Conservation (phyloP, 2,888 invertebrate species). For the Odontocolon sp. region DNA sequence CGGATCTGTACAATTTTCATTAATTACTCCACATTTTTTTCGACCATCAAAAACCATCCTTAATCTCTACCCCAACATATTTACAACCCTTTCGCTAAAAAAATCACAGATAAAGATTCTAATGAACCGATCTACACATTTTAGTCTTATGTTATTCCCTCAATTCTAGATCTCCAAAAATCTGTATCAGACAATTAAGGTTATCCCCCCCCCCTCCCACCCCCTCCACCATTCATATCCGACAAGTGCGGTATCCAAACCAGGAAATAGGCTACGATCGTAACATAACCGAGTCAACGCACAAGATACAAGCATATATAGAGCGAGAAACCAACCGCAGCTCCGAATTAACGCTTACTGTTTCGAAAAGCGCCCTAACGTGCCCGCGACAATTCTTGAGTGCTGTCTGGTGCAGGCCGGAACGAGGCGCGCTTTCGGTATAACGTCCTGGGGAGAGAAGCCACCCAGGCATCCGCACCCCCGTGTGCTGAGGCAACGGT, state of each 20-base stretch:
- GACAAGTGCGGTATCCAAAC: not conserved
- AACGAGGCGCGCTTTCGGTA: slow-evolving; percentile 59
- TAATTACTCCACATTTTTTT: too few relatives aligned
- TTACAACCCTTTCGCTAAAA: too few relatives aligned
- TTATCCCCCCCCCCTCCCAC: too few relatives aligned
- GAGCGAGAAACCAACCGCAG: slow-evolving; percentile 26
- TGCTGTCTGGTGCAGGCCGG: slow-evolving; percentile 79
- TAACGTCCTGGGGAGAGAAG: slow-evolving; percentile 59
- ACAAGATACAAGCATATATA: slow-evolving; percentile 53
- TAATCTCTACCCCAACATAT: too few relatives aligned
- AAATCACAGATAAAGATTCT: too few relatives aligned
- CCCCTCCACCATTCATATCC: not conserved
- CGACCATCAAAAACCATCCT: too few relatives aligned
- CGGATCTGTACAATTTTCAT: too few relatives aligned
- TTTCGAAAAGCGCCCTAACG: slow-evolving; percentile 79
- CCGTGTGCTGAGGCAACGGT: slow-evolving; percentile 53
- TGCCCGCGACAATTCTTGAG: slow-evolving; percentile 81
- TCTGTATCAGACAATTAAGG: too few relatives aligned
- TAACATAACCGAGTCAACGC: slow-evolving; percentile 17
- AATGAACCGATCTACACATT: too few relatives aligned
- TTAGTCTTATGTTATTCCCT: too few relatives aligned
- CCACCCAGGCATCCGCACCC: slow-evolving; percentile 58
- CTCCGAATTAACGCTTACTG: slow-evolving; percentile 76
- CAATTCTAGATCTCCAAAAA: too few relatives aligned
- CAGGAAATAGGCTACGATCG: not conserved